A percentile compares a stretch with the other conserved stretches of the same genome.
Conservation (phyloP, 2,113 vertebrate genomes). For the Rhinogobius similis region DNA sequence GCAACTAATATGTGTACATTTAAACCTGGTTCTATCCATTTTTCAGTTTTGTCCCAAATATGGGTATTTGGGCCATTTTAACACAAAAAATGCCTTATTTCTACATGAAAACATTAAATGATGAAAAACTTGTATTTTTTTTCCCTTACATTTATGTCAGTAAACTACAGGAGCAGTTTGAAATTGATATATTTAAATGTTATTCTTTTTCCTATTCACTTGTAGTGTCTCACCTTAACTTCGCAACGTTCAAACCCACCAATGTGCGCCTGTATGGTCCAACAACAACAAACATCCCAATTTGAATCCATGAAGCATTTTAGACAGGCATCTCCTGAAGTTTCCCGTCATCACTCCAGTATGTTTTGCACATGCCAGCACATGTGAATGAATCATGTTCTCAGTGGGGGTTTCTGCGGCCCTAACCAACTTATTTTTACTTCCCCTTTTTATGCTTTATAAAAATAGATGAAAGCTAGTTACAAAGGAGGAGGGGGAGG, state of each 20-base stretch:
- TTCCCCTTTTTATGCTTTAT: conserved; percentile 33
- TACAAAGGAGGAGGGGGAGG: conserved; percentile 57
- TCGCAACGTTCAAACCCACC: neutral
- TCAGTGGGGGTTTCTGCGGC: conserved; percentile 6
- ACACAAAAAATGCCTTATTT: no score
- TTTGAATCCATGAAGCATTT: neutral
- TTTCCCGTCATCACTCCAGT: neutral
- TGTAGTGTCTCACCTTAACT: no score
- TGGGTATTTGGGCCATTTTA: no score
- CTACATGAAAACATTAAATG: no score
- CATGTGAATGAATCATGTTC: conserved; percentile 10
- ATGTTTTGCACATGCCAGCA: conserved; percentile 2
- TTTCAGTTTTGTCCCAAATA: no score
- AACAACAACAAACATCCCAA: neutral
- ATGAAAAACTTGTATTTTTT: no score
- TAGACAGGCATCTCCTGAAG: neutral
- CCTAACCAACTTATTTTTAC: neutral
- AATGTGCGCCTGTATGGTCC: neutral
- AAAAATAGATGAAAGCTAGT: conserved; percentile 73
- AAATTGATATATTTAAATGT: no score
- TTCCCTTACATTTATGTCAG: no score
- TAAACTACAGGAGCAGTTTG: no score
- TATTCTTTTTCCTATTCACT: no score
- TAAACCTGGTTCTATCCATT: no score
- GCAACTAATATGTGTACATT: no score